phyloP scores from a whole-genome alignment of 2,113 vertebrate species.

The Planiliza haematocheilus region DNA sequence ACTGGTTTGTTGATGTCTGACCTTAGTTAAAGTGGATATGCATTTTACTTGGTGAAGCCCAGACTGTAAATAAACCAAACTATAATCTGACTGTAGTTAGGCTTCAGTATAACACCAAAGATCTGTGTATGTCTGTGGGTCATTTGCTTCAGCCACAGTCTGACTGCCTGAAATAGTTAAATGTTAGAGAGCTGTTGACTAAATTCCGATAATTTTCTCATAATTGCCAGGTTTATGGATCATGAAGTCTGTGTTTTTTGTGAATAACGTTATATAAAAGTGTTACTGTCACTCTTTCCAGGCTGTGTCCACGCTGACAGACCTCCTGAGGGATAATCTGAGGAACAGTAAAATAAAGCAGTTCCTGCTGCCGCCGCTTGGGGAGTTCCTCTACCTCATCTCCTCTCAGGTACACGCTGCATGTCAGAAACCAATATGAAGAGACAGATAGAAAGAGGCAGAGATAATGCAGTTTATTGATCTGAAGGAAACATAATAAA shows the following conservation, averaged over 20 bases:
- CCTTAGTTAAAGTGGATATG: background rate
- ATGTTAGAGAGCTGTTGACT: background rate
- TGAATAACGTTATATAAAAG: background rate
- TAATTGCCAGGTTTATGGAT: background rate
- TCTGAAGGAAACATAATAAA: background rate
- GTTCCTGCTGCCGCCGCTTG: constrained; percentile 71
- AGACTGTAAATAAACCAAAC: background rate
- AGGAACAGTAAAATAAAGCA: constrained; percentile 72
- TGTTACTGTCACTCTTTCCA: constrained; percentile 25
- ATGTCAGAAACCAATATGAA: constrained; percentile 1
- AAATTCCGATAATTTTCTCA: background rate
- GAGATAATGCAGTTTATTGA: background rate
- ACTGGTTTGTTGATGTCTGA: no score
- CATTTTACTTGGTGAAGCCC: no score
- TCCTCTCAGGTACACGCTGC: constrained; percentile 65
- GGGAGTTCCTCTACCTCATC: constrained; percentile 73
- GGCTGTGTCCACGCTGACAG: constrained; percentile 65
- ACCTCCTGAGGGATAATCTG: constrained; percentile 72
- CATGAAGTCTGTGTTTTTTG: background rate
- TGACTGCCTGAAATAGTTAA: background rate
- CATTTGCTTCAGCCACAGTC: background rate
- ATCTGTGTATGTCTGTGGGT: background rate
- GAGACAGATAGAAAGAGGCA: background rate
- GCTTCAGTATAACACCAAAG: no score
- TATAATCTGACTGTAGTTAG: no score